Percentiles rank a stretch among this genome's conserved stretches.
Evolutionary conservation across 2,888 invertebrate genomes (phyloP).

Genomic region (Resseliella maxima): DNA sequence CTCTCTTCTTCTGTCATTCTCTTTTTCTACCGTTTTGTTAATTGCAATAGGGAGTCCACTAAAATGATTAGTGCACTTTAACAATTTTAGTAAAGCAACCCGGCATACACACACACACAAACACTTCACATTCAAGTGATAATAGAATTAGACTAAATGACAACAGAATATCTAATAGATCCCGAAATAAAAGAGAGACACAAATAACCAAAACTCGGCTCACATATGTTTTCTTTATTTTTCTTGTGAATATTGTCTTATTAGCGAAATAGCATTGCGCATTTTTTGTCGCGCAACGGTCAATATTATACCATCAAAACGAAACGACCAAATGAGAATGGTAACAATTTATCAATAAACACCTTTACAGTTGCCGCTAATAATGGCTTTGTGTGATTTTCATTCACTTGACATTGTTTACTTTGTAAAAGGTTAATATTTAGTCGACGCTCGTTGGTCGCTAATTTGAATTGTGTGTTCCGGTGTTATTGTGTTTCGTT

Average conservation of each 20-base stretch:
- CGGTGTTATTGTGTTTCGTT: neutral
- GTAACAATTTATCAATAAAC: neutral
- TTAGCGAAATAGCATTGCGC: neutral
- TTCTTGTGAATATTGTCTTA: neutral
- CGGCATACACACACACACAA: neutral
- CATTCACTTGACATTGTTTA: constrained; percentile 7
- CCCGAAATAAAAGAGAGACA: neutral
- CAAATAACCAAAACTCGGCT: neutral
- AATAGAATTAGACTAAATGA: neutral
- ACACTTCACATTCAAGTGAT: neutral
- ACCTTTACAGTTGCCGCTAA: constrained; percentile 2
- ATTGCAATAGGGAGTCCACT: neutral
- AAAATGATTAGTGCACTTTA: constrained; percentile 15
- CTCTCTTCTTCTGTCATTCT: neutral
- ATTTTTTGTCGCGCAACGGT: neutral
- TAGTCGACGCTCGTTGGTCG: neutral
- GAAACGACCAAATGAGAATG: neutral
- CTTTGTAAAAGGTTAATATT: constrained; percentile 15
- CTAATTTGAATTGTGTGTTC: neutral
- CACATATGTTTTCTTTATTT: neutral
- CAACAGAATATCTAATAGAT: neutral
- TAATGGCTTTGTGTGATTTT: neutral
- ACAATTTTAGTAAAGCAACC: neutral
- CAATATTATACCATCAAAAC: neutral
- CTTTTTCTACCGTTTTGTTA: neutral